Percentiles rank a stretch among this genome's conserved stretches.
Conservation (phyloP, 2,797 vertebrate species). For the Alectoris magna region DNA sequence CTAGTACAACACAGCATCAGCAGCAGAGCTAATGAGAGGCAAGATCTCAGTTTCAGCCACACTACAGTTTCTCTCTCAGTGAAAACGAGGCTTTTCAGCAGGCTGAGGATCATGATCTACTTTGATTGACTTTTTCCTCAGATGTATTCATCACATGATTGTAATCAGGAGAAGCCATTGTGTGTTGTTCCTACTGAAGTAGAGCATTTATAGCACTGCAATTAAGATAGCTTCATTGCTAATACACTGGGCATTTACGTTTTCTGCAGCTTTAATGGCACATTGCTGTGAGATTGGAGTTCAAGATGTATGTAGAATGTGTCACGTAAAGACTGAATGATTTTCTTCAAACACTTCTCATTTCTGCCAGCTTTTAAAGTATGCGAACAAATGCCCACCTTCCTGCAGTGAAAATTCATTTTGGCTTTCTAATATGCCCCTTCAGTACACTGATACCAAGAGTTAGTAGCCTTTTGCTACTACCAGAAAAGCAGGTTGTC, state of each 20-base stretch:
- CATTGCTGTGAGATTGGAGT: background rate
- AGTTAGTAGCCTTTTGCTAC: background rate
- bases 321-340: background rate
- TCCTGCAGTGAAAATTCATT: background rate
- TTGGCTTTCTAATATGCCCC: background rate
- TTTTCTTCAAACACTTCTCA: background rate
- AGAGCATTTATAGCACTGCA: constrained; percentile 23
- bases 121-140: constrained; percentile 53
- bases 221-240: constrained; percentile 31
- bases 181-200: constrained; percentile 19
- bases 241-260: constrained; percentile 40
- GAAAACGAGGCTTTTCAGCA: background rate
- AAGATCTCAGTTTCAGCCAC: background rate
- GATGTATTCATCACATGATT: constrained; percentile 49
- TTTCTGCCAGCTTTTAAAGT: background rate
- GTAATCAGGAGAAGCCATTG: constrained; percentile 53
- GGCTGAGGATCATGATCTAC: background rate
- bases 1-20: background rate
- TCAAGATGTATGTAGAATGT: background rate
- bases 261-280: constrained; percentile 22
- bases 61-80: background rate
- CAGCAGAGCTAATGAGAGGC: background rate
- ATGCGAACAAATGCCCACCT: fast-evolving
- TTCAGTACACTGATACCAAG: background rate
- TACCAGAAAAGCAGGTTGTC: background rate